Evolutionary conservation across 2,797 vertebrate species (phyloP).

Genomic region (Eupleurogrammus muticus): DNA sequence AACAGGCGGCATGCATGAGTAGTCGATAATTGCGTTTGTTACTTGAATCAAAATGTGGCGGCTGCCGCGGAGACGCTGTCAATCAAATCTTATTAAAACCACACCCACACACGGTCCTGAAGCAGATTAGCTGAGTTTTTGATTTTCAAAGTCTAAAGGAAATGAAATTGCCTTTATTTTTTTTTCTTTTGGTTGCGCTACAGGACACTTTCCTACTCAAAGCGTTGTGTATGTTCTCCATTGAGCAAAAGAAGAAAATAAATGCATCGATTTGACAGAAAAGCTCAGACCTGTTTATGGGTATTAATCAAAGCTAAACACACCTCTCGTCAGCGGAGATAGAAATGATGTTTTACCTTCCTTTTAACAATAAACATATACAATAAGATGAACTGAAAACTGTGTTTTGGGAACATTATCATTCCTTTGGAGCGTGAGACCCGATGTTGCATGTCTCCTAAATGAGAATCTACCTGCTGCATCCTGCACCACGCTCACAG

Average conservation of each 20-base stretch:
- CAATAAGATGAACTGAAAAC: too few species aligned
- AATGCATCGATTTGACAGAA: too few species aligned
- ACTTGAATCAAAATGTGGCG: neutral
- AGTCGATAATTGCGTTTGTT: neutral
- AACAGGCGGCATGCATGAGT: neutral
- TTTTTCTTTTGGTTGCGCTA: too few species aligned
- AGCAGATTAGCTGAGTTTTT: neutral
- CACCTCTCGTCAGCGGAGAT: too few species aligned
- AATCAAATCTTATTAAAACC: conserved; percentile 9
- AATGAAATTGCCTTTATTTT: neutral
- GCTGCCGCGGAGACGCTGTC: neutral
- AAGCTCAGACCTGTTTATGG: too few species aligned
- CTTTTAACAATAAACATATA: too few species aligned
- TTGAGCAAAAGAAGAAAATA: too few species aligned
- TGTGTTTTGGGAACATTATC: neutral
- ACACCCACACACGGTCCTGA: neutral
- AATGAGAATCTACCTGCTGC: neutral
- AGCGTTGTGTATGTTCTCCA: neutral
- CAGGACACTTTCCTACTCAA: too few species aligned
- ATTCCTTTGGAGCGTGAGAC: neutral
- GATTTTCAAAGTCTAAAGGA: neutral
- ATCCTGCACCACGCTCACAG: neutral
- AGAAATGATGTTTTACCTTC: too few species aligned
- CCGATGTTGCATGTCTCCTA: neutral
- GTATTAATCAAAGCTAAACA: neutral